phyloP scores from a whole-genome alignment of 2,888 invertebrate species.

The Saturnia japonica region DNA sequence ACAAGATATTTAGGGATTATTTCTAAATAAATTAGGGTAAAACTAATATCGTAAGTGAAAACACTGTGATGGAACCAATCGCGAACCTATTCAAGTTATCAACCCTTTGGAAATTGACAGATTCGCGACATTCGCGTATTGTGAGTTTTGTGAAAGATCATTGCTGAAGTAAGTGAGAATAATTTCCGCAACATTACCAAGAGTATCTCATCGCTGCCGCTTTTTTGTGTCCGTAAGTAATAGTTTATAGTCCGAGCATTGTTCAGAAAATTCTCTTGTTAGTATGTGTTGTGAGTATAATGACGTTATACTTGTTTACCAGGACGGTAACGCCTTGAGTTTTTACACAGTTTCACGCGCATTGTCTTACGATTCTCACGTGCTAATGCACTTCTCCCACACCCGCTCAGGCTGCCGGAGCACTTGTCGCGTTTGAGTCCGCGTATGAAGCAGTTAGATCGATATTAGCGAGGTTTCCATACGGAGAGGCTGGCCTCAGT shows the following conservation, averaged over 20 bases:
- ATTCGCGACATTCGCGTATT: conserved; percentile 26
- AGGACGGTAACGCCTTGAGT: conserved; percentile 81
- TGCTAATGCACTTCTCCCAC: conserved; percentile 54
- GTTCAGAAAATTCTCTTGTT: conserved; percentile 43
- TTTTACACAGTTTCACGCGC: conserved; percentile 78
- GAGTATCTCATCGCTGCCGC: conserved; percentile 32
- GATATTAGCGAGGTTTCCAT: conserved; percentile 24
- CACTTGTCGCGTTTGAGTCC: conserved; percentile 33
- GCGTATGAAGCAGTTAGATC: conserved; percentile 42
- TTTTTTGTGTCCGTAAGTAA: conserved; percentile 52
- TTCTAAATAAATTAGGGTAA: no score
- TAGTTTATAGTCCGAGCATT: conserved; percentile 30
- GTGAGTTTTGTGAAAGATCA: conserved; percentile 38
- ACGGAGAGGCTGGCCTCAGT: conserved; percentile 36
- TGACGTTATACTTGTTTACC: conserved; percentile 81
- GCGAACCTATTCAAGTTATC: no score
- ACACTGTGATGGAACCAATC: no score
- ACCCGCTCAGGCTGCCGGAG: conserved; percentile 21
- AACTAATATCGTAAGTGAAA: no score
- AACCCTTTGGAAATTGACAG: conserved; percentile 35
- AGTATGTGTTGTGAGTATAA: conserved; percentile 47
- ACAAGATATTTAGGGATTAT: no score
- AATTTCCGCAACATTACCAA: conserved; percentile 40
- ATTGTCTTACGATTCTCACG: conserved; percentile 76
- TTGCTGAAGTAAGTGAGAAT: conserved; percentile 57